phyloP scores from a whole-genome alignment of 2,797 vertebrate species.

The Bradypodion pumilum region DNA sequence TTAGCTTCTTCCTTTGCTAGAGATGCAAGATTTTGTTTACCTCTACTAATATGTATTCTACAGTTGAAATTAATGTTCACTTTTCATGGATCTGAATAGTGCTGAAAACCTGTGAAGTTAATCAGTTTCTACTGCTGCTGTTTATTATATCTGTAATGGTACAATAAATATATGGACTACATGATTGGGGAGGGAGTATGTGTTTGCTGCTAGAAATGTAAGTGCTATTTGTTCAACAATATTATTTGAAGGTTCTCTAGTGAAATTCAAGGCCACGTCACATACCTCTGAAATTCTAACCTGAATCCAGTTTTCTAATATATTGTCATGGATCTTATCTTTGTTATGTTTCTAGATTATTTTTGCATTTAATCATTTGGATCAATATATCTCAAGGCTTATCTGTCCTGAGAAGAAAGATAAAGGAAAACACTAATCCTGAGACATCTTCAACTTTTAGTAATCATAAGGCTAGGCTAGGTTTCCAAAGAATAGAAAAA shows the following conservation, averaged over 20 bases:
- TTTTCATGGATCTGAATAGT: neutral
- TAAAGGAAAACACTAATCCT: neutral
- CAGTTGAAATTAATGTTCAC: neutral
- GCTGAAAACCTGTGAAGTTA: neutral
- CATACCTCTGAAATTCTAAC: neutral
- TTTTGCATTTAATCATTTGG: neutral
- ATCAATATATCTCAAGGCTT: neutral
- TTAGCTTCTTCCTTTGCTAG: neutral
- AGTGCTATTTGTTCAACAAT: neutral
- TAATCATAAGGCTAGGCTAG: neutral
- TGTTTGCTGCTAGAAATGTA: neutral
- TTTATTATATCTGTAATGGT: neutral
- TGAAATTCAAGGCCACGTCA: neutral
- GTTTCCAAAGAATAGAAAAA: neutral
- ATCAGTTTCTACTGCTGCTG: neutral
- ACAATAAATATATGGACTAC: neutral
- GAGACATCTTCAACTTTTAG: neutral
- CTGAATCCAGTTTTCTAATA: neutral
- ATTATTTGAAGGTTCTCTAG: neutral
- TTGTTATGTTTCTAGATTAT: neutral
- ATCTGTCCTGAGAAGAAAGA: neutral
- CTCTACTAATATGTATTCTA: conserved; percentile 1
- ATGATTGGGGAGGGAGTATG: neutral
- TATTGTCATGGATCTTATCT: no score
- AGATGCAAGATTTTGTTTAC: neutral